Percentiles rank a stretch among this genome's conserved stretches.
Conservation (phyloP, 64 coral and sea anemone genomes). For the Cladopsammia gracilis region DNA sequence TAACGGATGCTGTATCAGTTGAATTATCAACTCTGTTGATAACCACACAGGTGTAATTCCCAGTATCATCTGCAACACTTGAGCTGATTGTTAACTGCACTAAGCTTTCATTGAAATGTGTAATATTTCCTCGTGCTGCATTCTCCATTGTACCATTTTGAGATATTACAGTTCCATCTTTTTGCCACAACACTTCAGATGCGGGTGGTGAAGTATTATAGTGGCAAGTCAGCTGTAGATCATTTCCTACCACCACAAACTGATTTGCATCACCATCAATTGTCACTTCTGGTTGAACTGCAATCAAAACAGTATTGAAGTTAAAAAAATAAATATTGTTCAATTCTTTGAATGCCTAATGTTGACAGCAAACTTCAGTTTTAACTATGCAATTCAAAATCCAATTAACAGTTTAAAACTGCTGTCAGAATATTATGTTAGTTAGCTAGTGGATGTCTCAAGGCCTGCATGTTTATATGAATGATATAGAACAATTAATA, state of each 20-base stretch:
- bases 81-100: not conserved
- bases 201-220: slow-evolving; percentile 11
- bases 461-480: no score
- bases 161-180: not conserved
- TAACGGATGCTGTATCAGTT: not conserved
- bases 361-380: no score
- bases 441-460: no score
- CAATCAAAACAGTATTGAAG: not conserved
- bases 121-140: not conserved
- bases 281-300: slow-evolving; percentile 14
- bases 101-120: not conserved
- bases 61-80: not conserved
- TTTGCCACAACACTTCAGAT: slow-evolving; percentile 5
- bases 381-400: no score
- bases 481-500: no score
- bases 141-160: not conserved
- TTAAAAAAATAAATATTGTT: no score
- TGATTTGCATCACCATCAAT: not conserved
- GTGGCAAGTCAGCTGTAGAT: slow-evolving; percentile 10
- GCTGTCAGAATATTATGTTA: no score
- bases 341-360: no score
- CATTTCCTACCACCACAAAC: not conserved
- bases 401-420: no score
- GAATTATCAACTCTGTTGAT: not conserved
- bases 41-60: slow-evolving; percentile 1